Percentiles rank a stretch among this genome's conserved stretches.
Evolutionary conservation across 1,140 invertebrate species (phyloP).

Genomic region (Maniola jurtina): DNA sequence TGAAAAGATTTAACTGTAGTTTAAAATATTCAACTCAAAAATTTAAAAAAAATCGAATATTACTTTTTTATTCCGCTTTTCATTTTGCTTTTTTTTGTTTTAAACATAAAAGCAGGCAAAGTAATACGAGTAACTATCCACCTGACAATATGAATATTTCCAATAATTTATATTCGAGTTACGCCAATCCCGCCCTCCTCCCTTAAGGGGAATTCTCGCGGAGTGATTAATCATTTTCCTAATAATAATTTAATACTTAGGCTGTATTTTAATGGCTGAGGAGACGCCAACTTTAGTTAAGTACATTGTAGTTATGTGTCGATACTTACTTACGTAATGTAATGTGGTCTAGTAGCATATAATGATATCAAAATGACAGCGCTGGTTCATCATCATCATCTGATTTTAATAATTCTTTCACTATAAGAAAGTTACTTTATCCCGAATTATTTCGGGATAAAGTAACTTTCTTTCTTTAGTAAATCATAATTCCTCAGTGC

Average conservation of each 20-base stretch:
- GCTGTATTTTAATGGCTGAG: conserved; percentile 30
- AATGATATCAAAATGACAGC: too few species aligned
- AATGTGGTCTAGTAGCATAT: too few species aligned
- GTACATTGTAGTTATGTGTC: not conserved
- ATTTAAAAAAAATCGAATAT: not conserved
- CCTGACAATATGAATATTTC: not conserved
- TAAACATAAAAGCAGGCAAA: not conserved
- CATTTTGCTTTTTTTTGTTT: not conserved
- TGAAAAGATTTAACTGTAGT: too few species aligned
- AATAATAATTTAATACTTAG: conserved; percentile 44
- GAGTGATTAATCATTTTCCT: conserved; percentile 51
- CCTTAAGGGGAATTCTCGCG: conserved; percentile 28
- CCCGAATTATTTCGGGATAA: too few species aligned
- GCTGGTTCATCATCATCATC: too few species aligned
- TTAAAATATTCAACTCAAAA: too few species aligned
- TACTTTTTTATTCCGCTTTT: not conserved
- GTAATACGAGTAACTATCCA: not conserved
- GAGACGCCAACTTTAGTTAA: conserved; percentile 4
- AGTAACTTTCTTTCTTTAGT: too few species aligned
- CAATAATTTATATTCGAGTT: conserved; percentile 5
- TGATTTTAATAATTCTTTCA: too few species aligned
- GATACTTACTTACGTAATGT: too few species aligned
- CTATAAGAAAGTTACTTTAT: too few species aligned
- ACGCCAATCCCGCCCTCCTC: not conserved
- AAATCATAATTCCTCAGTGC: too few species aligned